These are phyloP conservation scores for Phyllopteryx taeniolatus DNA, from an alignment of 2,113 vertebrate species.

Conservation along the genomic window DNA sequence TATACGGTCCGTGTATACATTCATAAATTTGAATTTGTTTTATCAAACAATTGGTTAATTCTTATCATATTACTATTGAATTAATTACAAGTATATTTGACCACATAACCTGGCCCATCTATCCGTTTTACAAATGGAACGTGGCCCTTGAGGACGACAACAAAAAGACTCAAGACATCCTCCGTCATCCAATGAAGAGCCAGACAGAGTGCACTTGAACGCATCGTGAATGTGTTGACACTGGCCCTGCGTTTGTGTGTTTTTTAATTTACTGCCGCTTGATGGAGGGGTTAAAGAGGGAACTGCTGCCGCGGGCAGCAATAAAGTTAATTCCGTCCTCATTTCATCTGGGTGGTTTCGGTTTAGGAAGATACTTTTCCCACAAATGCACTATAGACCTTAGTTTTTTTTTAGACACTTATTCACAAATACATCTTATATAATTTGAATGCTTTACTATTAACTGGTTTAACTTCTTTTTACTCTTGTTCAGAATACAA, in stretches of 20 bases:
- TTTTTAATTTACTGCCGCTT: not conserved
- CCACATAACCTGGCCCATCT: too few relatives aligned
- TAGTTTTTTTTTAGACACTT: too few relatives aligned
- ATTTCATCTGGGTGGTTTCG: slow-evolving; percentile 11
- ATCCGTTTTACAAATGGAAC: too few relatives aligned
- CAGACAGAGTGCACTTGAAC: not conserved
- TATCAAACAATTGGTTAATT: not conserved
- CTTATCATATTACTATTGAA: not conserved
- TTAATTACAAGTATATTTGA: too few relatives aligned
- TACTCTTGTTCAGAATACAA: too few relatives aligned
- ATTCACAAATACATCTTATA: too few relatives aligned
- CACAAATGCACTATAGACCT: slow-evolving; percentile 3
- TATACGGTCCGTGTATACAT: too few relatives aligned
- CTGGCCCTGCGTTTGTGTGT: not conserved
- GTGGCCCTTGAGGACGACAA: too few relatives aligned
- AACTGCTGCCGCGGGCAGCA: slow-evolving; percentile 10
- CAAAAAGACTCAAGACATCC: not conserved
- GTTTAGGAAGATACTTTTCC: slow-evolving; percentile 22
- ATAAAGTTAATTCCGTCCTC: slow-evolving; percentile 14
- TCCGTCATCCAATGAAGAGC: slow-evolving; percentile 5
- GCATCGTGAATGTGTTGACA: slow-evolving; percentile 14
- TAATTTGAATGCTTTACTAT: too few relatives aligned
- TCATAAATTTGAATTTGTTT: not conserved
- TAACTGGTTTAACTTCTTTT: too few relatives aligned
- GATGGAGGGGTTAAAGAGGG: slow-evolving; percentile 11